These are phyloP conservation scores for Eciton burchellii DNA, from an alignment of 1,140 invertebrate genomes.

Conservation along the genomic window DNA sequence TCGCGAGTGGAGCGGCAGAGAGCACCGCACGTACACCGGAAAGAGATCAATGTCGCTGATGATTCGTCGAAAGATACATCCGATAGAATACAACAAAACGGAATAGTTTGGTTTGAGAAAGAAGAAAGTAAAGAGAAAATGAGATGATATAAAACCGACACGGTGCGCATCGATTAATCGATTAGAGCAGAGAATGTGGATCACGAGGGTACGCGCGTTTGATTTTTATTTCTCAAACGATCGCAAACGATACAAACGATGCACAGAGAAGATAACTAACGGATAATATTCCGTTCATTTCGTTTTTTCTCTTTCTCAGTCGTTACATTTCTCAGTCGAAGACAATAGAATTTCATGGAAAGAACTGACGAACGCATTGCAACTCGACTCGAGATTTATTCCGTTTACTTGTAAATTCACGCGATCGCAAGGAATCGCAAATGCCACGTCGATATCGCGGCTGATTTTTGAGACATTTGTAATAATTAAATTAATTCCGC, in stretches of 20 bases:
- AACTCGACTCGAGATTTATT: conserved; percentile 4
- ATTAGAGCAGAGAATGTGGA: neutral
- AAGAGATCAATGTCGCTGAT: conserved; percentile 28
- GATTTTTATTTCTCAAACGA: no score
- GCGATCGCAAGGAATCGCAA: neutral
- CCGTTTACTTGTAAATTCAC: conserved; percentile 17
- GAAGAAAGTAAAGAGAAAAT: neutral
- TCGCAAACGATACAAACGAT: no score
- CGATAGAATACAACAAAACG: conserved; percentile 27
- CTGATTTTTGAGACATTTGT: conserved; percentile 70
- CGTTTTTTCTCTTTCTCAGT: neutral
- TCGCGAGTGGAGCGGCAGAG: conserved; percentile 18
- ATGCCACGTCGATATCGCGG: conserved; percentile 39
- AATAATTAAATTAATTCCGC: conserved; percentile 75
- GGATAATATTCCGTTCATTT: neutral
- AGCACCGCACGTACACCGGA: conserved; percentile 1
- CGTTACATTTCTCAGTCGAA: neutral
- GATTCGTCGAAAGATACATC: conserved; percentile 43
- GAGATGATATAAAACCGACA: neutral
- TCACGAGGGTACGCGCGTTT: neutral
- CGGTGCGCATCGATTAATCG: conserved; percentile 9
- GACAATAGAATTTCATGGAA: neutral
- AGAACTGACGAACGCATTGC: no score
- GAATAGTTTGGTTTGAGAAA: conserved; percentile 14
- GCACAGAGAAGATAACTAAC: neutral